Base-by-base conservation (phyloP, 2,113 vertebrate genomes). In the Ptyas mucosa region DNA sequence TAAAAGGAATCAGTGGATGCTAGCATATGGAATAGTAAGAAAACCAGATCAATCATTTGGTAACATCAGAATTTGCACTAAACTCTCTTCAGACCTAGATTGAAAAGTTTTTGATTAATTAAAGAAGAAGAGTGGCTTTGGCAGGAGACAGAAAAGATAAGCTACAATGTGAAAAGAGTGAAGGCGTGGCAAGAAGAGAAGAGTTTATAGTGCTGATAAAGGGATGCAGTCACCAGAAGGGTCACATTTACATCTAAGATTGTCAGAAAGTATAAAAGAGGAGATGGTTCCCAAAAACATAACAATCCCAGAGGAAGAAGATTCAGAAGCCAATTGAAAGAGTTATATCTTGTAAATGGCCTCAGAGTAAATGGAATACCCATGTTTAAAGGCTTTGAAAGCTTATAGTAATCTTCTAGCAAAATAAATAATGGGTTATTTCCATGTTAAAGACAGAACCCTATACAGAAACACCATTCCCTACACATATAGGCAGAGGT, bases 111-210 rank as follows among this genome's bases (percentile, higher is more conserved):
- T 64, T 29, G 58, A 64, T 11, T 29, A 64, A 58, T 58, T 57
- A 58, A 58, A 58, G 57, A 58, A 58, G 55, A 58, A 29, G 57
- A 61, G 23, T 61, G 58, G 58, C 24, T 61, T 86, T 95, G 93
- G 95, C 93, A 85, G 55, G 94, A 93, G 94, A 95, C 58, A 92
- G 55, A 51, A 18, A 89, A 93, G 61, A 64, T 64, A 64, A 64
- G 24, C 89, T 88, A 85, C 81, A 64, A 64, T 29, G 26, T 64
- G 90, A 23, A 0, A 34, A n/a, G 94, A 93, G 53, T 89, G 58
- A 26, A 85, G 75, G 64, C 90, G 89, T 26, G 29, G 3, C 92
- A 81, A 95, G 75, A 46, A 61, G 24, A 61, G 9, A 61, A 26
- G 55, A 64, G 24, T 29, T 64, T 29, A 29, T 29, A 10, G 3